A percentile compares a stretch with the other conserved stretches of the same genome.
Conservation (phyloP, 1,140 invertebrate species). For the silkworm (Bombyx mori) region DNA sequence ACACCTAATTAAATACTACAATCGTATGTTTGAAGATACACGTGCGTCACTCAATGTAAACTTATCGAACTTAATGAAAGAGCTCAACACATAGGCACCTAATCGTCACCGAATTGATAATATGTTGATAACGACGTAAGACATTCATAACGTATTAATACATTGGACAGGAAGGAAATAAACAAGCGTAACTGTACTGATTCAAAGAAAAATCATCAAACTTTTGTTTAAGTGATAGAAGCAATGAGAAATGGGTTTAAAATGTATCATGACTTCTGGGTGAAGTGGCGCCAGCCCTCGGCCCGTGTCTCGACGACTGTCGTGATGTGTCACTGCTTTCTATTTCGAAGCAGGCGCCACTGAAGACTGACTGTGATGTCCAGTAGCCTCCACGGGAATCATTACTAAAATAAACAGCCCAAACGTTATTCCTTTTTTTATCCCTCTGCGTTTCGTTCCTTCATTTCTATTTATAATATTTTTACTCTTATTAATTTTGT, state of each 20-base stretch:
- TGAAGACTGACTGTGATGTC: conserved; percentile 21
- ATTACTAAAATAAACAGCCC: conserved; percentile 14
- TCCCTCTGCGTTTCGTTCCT: too few species aligned
- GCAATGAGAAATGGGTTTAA: neutral
- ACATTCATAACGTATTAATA: neutral
- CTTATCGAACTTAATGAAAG: neutral
- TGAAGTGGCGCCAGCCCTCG: conserved; percentile 13
- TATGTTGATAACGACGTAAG: too few species aligned
- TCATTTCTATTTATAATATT: too few species aligned
- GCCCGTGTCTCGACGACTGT: conserved; percentile 18
- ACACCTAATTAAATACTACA: conserved; percentile 29
- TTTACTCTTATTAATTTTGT: too few species aligned
- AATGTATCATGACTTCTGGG: conserved; percentile 2
- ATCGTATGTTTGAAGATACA: conserved; percentile 8
- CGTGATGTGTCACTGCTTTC: conserved; percentile 46
- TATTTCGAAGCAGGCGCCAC: conserved; percentile 38
- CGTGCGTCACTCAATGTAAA: conserved; percentile 21
- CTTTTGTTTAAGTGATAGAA: neutral
- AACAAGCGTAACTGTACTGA: neutral
- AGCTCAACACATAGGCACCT: neutral
- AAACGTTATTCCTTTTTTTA: conserved; percentile 7
- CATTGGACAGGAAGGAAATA: neutral
- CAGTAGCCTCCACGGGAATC: conserved; percentile 8
- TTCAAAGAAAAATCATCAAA: neutral
- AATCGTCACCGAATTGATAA: too few species aligned